A percentile compares a stretch with the other conserved stretches of the same genome.
phyloP scores from a whole-genome alignment of 2,888 invertebrate genomes.

The Pimpla rufipes region DNA sequence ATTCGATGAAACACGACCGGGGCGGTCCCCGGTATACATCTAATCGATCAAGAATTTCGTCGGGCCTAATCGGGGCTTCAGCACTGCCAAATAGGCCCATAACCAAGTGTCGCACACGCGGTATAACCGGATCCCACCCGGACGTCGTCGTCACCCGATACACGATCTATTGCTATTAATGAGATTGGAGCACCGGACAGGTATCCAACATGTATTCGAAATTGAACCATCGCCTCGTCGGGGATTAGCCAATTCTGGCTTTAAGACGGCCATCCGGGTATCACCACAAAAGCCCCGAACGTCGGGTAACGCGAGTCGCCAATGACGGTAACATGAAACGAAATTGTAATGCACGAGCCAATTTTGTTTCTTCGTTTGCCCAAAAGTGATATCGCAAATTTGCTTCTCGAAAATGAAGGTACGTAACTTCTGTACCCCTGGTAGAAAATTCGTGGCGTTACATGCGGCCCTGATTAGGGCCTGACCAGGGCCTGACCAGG shows the following conservation, averaged over 20 bases:
- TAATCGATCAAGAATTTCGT: slow-evolving; percentile 66
- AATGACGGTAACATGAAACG: background rate
- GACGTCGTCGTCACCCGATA: slow-evolving; percentile 41
- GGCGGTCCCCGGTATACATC: slow-evolving; percentile 17
- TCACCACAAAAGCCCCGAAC: background rate
- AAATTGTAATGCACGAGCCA: background rate
- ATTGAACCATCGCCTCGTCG: slow-evolving; percentile 54
- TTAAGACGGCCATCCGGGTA: background rate
- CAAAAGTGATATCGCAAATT: too few relatives aligned
- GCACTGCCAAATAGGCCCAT: slow-evolving; percentile 25
- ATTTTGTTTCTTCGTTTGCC: too few relatives aligned
- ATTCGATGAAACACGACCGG: slow-evolving; percentile 62
- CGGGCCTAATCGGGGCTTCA: slow-evolving; percentile 53
- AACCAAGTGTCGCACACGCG: background rate
- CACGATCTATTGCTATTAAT: slow-evolving; percentile 63
- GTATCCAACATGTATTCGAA: slow-evolving; percentile 31
- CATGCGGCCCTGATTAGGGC: too few relatives aligned
- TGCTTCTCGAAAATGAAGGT: too few relatives aligned
- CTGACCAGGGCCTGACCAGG: too few relatives aligned
- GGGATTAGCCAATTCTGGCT: slow-evolving; percentile 17
- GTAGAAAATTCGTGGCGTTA: too few relatives aligned
- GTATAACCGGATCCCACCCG: background rate
- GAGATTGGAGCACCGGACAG: slow-evolving; percentile 41
- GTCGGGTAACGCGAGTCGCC: background rate
- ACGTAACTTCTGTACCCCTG: too few relatives aligned